Evolutionary conservation across 2,113 vertebrate genomes (phyloP).

Genomic region (Eretmochelys imbricata): DNA sequence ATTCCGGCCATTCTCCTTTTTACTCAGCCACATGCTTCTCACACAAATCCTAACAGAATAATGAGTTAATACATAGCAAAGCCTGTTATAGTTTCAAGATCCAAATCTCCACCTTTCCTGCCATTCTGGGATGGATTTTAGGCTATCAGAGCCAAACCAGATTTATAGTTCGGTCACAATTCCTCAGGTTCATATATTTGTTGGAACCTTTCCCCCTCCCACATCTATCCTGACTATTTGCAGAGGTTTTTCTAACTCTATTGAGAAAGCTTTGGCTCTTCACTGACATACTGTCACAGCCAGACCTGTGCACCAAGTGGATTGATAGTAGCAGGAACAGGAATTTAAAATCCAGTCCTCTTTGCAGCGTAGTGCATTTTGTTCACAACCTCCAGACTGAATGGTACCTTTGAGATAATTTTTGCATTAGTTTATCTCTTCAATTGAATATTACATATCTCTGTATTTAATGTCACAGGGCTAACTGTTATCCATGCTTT

Average conservation of each 20-base stretch:
- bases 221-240: conserved; percentile 20
- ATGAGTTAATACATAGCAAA: conserved; percentile 33
- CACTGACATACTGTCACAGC: conserved; percentile 7
- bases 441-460: conserved; percentile 44
- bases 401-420: conserved; percentile 55
- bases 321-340: conserved; percentile 44
- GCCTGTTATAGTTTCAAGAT: conserved; percentile 19
- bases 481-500: conserved; percentile 36
- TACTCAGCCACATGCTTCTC: neutral
- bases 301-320: conserved; percentile 23
- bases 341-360: conserved; percentile 28
- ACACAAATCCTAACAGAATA: conserved; percentile 34
- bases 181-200: conserved; percentile 25
- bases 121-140: conserved; percentile 45
- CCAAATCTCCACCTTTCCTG: conserved; percentile 37
- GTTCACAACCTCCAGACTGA: conserved; percentile 51
- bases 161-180: conserved; percentile 13
- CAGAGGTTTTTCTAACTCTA: conserved; percentile 33
- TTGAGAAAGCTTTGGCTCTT: conserved; percentile 40
- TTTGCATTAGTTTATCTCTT: conserved; percentile 32
- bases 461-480: conserved; percentile 39
- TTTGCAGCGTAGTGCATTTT: conserved; percentile 48
- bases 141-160: neutral
- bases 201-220: neutral
- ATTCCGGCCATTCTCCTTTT: conserved; percentile 27